A percentile compares a stretch with the other conserved stretches of the same genome.
Evolutionary conservation across 2,113 vertebrate species (phyloP).

Genomic region (Oncorhynchus masou): DNA sequence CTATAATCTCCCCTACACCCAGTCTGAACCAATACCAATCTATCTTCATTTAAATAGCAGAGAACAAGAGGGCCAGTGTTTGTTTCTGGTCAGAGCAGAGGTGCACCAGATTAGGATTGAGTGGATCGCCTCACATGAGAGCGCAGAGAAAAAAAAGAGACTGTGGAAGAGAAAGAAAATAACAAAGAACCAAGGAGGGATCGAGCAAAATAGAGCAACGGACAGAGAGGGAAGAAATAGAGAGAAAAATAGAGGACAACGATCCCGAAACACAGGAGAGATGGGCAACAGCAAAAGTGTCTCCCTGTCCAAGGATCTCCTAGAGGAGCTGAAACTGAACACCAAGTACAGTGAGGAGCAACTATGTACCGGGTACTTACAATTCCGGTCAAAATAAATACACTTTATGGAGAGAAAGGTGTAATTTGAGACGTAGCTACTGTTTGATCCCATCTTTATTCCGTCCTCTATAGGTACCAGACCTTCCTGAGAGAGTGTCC

Average conservation of each 20-base stretch:
- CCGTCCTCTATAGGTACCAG: neutral
- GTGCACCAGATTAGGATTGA: too few species aligned
- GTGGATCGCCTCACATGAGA: too few species aligned
- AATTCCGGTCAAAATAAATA: neutral
- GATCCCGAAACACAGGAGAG: neutral
- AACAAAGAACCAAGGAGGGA: neutral
- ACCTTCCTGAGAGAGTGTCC: conserved; percentile 13
- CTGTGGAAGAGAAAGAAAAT: neutral
- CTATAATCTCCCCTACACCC: too few species aligned
- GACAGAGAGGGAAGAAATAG: neutral
- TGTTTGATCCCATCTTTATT: neutral
- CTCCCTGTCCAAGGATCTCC: neutral
- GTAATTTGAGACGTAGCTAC: neutral
- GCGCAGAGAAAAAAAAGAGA: neutral
- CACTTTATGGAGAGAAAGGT: neutral
- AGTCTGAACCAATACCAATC: too few species aligned
- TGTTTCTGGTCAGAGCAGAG: too few species aligned
- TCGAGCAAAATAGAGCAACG: neutral
- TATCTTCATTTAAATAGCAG: too few species aligned
- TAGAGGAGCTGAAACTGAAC: conserved; percentile 4
- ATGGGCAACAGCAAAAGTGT: conserved; percentile 2
- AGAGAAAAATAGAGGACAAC: neutral
- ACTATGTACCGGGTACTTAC: neutral
- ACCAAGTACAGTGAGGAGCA: conserved; percentile 7
- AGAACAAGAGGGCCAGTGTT: too few species aligned